Evolutionary conservation across 2,888 invertebrate species (phyloP), one percentile per base, ranked within the genome.

Genomic region (Apamea monoglypha): DNA sequence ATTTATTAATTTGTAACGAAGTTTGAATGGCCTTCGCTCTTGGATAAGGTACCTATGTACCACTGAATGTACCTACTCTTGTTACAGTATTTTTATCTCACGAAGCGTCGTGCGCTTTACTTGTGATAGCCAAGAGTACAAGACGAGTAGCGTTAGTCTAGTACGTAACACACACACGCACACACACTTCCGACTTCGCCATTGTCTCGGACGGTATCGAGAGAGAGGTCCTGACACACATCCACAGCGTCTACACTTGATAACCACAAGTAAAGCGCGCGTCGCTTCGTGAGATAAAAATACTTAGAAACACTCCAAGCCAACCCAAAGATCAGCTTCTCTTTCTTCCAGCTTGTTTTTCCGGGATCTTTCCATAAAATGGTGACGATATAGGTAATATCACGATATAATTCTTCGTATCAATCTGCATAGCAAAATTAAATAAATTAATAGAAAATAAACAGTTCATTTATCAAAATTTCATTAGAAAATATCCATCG

Each of bases 1-100:
- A 29, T 74, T 67, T 66, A 79, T 66, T 64, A 64, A 18, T 66
- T 66, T 80, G 36, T 50, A 66, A 14, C 36, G 4, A 73, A 73
- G 29, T 59, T 73, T 67, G 5, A 50, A 36, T 67, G 12, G 21
- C 25, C 47, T 50, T 40, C 10, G 18, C 18, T 18, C 12, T 29
- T 29, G 18, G 29, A 32, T 25, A 66, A 66, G 16, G 16, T 32
- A 56, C 25, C 8, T 56, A 21, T 7, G 53, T 53, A 53, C 21
- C 53, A 53, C 21, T 53, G 21, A 21, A 7, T 56, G 25, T n/a
- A 56, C 10, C 10, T n/a, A 56, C 56, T n/a, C 10, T 12, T 56
- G 12, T 56, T n/a, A 56, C 56, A 4, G 4, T 56, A 56, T 56
- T n/a, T 56, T 56, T 56, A 56, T 56, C 25, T n/a, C 12, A 56